Conservation (phyloP, 2,113 vertebrate species). For the Condylura cristata region DNA sequence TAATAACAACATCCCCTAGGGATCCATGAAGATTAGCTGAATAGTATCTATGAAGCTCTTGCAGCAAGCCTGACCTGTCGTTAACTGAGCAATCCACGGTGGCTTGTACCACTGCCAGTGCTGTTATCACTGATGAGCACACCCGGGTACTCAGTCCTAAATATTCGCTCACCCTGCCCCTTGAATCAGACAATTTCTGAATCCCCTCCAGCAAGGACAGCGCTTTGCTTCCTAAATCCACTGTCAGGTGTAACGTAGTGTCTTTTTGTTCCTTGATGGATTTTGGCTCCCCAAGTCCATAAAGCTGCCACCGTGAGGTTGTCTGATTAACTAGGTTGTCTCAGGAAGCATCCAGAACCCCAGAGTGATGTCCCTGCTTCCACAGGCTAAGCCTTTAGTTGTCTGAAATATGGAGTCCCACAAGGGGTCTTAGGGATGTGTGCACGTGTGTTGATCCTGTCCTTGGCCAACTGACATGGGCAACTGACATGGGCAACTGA, state of each 20-base stretch:
- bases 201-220: neutral
- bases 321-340: constrained; percentile 35
- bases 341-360: neutral
- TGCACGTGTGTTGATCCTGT: neutral
- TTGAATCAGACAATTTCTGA: neutral
- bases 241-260: neutral
- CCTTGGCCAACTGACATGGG: neutral
- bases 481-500: neutral
- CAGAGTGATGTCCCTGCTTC: neutral
- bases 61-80: neutral
- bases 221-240: neutral
- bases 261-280: neutral
- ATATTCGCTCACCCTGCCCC: neutral
- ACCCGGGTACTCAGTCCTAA: neutral
- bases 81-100: neutral
- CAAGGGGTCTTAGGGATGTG: neutral
- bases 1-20: no score
- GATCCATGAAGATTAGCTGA: neutral
- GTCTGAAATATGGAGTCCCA: neutral
- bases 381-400: neutral
- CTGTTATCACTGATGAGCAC: neutral
- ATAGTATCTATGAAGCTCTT: neutral
- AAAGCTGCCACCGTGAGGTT: neutral
- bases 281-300: neutral
- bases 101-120: neutral